A percentile compares a stretch with the other conserved stretches of the same genome.
These are phyloP conservation scores for Characodon lateralis DNA, from an alignment of 2,797 vertebrate species.

Conservation along the genomic window DNA sequence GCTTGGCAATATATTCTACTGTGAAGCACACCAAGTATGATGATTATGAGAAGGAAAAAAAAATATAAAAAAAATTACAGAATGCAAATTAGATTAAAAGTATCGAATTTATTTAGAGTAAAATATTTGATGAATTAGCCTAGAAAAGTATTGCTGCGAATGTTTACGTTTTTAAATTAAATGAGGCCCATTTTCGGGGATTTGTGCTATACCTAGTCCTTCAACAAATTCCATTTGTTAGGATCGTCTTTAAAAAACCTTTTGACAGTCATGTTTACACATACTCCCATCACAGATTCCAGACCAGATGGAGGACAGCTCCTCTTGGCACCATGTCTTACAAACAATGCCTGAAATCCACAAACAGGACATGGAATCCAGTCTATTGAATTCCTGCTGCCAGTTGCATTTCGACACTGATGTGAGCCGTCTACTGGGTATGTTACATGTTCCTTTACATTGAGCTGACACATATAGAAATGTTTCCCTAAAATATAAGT, in stretches of 20 bases:
- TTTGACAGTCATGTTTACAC: slow-evolving; percentile 14
- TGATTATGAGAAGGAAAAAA: slow-evolving; percentile 53
- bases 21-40: slow-evolving; percentile 47
- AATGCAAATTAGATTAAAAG: slow-evolving; percentile 60
- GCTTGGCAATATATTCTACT: slow-evolving; percentile 40
- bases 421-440: slow-evolving; percentile 15
- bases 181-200: neutral
- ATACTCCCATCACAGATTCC: slow-evolving; percentile 9
- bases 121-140: slow-evolving; percentile 41
- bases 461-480: neutral
- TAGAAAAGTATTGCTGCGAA: slow-evolving; percentile 10
- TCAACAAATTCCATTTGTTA: slow-evolving; percentile 15
- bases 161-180: neutral
- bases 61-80: slow-evolving; percentile 50
- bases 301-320: slow-evolving; percentile 13
- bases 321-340: slow-evolving; percentile 16
- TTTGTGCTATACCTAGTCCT: slow-evolving; percentile 3
- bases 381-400: slow-evolving; percentile 44
- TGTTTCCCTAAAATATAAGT: neutral
- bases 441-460: slow-evolving; percentile 5
- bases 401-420: slow-evolving; percentile 27
- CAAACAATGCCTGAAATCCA: slow-evolving; percentile 23
- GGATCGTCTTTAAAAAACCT: slow-evolving; percentile 26
- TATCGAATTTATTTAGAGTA: slow-evolving; percentile 48
- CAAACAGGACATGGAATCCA: slow-evolving; percentile 25